Conservation (phyloP, 2,888 invertebrate species). For the Quadriops clusia region DNA sequence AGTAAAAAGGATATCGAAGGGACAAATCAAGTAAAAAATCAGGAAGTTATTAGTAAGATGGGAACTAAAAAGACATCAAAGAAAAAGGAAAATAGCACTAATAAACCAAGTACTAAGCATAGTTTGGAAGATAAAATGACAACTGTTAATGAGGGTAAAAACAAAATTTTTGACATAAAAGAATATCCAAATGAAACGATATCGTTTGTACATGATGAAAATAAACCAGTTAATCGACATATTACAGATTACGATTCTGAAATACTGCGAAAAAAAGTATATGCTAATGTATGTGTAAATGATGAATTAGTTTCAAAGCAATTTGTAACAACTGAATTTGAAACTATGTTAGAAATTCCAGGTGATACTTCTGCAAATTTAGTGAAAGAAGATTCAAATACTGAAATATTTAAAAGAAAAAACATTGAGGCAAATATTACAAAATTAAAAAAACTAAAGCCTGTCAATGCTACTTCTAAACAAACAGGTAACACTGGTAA, state of each 20-base stretch:
- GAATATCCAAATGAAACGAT: conserved; percentile 12
- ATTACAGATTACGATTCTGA: conserved; percentile 19
- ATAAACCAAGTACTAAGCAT: background rate
- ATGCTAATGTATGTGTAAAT: conserved; percentile 23
- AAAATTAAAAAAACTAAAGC: too few relatives aligned
- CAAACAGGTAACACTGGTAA: too few relatives aligned
- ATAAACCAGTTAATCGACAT: conserved; percentile 10
- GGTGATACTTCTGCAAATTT: conserved; percentile 1
- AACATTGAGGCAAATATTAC: too few relatives aligned
- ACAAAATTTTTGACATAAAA: conserved; percentile 12
- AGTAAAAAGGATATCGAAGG: too few relatives aligned
- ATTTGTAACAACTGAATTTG: conserved; percentile 20
- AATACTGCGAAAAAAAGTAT: conserved; percentile 18
- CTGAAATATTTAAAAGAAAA: conserved; percentile 7
- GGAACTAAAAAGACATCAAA: too few relatives aligned
- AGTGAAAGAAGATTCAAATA: conserved; percentile 10
- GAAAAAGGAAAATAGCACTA: conserved; percentile 9
- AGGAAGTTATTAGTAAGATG: too few relatives aligned
- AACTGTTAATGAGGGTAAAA: conserved; percentile 8
- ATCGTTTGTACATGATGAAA: conserved; percentile 13
- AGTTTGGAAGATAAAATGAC: conserved; percentile 11
- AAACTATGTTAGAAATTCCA: conserved; percentile 21
- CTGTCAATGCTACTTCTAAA: too few relatives aligned
- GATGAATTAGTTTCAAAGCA: conserved; percentile 20
- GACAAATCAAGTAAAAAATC: too few relatives aligned